Base-by-base conservation (phyloP, 2,113 vertebrate species). In the Mesoclemmys tuberculata region DNA sequence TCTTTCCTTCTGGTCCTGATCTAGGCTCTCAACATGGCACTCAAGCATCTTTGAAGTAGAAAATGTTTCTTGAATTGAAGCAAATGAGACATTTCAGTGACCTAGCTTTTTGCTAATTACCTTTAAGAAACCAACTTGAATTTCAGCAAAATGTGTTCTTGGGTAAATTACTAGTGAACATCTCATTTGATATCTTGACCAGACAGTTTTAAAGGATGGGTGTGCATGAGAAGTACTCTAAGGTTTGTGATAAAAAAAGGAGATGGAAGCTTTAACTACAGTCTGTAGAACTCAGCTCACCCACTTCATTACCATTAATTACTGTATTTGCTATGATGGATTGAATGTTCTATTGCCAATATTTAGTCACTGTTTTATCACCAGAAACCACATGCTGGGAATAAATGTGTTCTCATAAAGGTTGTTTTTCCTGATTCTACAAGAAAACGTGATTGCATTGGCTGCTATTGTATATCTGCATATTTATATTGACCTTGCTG, bases 121-220 rank as follows among this genome's bases (percentile, higher is more conserved):
- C 82, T 41, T 26, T 68, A 55, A 90, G 84, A 89, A 95, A 31
- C 14, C 21, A 38, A 16, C 2, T 0, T 26, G 6, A 31, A 82
- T 84, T 51, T n/a, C 22, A 58, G 18, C 51, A 19, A 84, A 56
- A 64, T 1, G 19, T 44, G 11, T n/a, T 79, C 52, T 74, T 31
- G 41, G 46, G 11, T 56, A 80, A 88, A 24, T 4, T 56, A 74
- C 48, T 38, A 51, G 44, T 38, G 38, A 13, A 44, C 41, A 83
- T 48, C 46, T 29, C 0, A 0, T 0, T 16, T n/a, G 21, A 4
- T 4, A 10, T 21, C 74, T 5, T 5, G 1, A 3, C 2, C n/a
- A 56, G 64, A 6, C 10, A 13, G 1, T 80, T 74, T 82, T n/a
- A 54, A 80, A 29, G 55, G 87, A 46, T 10, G 77, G 44, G 41